Evolutionary conservation across 2,888 invertebrate genomes (phyloP).

Genomic region (Podotricha telesiphe): DNA sequence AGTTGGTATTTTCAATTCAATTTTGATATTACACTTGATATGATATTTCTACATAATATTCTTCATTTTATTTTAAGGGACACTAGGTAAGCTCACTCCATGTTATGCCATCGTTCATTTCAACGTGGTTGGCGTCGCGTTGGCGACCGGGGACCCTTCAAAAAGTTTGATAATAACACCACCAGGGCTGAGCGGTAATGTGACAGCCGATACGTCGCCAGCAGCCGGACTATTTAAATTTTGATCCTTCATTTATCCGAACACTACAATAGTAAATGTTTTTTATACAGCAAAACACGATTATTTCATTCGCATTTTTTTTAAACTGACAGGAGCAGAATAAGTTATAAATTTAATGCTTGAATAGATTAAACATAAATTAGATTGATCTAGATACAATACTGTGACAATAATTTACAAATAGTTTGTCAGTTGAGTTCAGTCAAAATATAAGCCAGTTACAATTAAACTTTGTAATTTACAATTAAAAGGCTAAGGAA

Average conservation of each 20-base stretch:
- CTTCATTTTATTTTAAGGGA: no score
- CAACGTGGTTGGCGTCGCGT: conserved; percentile 63
- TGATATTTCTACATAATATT: no score
- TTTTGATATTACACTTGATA: no score
- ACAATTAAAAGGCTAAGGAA: no score
- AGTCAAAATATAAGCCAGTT: no score
- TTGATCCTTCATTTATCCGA: conserved; percentile 56
- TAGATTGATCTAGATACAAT: no score
- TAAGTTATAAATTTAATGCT: background rate
- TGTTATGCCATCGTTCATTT: conserved; percentile 52
- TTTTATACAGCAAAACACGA: conserved; percentile 5
- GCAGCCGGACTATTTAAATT: conserved; percentile 69
- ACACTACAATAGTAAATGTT: conserved; percentile 43
- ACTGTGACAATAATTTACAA: no score
- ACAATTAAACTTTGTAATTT: no score
- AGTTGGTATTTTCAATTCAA: background rate
- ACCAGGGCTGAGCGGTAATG: conserved; percentile 70
- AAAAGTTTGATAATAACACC: conserved; percentile 82
- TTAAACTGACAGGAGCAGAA: background rate
- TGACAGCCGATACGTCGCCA: conserved; percentile 84
- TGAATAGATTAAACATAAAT: no score
- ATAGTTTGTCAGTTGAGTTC: no score
- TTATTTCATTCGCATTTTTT: background rate
- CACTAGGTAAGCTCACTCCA: conserved; percentile 52
- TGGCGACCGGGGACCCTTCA: conserved; percentile 80